Evolutionary conservation across 2,113 vertebrate species (phyloP).

Genomic region (Tychaedon coryphoeus): DNA sequence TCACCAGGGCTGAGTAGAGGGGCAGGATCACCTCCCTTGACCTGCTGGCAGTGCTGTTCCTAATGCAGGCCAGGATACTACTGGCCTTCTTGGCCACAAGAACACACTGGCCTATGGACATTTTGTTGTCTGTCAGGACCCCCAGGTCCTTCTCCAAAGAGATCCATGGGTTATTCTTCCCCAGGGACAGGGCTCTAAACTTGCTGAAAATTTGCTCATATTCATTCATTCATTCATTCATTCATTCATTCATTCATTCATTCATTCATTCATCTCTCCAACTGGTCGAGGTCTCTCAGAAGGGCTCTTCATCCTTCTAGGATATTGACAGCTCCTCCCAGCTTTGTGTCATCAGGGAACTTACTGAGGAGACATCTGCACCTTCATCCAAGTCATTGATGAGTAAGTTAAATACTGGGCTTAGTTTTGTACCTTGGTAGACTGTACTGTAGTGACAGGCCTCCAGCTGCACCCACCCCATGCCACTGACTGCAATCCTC

Average conservation of each 20-base stretch:
- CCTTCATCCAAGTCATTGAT: background rate
- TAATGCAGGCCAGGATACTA: background rate
- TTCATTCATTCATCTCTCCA: background rate
- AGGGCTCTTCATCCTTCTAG: background rate
- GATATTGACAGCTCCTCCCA: background rate
- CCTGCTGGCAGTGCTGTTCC: background rate
- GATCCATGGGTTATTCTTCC: background rate
- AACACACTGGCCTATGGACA: background rate
- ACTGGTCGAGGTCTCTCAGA: accelerated
- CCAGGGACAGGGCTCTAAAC: background rate
- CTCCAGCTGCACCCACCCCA: background rate
- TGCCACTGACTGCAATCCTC: background rate
- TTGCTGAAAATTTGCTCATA: background rate
- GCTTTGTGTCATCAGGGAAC: background rate
- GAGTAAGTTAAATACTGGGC: background rate
- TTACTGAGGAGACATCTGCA: background rate
- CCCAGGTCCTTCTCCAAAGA: accelerated
- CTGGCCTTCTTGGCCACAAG: background rate
- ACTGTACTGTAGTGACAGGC: too few relatives aligned
- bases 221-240: too few relatives aligned
- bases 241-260: too few relatives aligned
- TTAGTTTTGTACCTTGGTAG: background rate
- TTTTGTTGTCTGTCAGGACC: background rate
- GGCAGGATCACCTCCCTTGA: background rate
- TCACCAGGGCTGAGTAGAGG: background rate